Conservation (phyloP, 37 sponge, comb jelly and placozoan species). For the Oopsacas minuta region DNA sequence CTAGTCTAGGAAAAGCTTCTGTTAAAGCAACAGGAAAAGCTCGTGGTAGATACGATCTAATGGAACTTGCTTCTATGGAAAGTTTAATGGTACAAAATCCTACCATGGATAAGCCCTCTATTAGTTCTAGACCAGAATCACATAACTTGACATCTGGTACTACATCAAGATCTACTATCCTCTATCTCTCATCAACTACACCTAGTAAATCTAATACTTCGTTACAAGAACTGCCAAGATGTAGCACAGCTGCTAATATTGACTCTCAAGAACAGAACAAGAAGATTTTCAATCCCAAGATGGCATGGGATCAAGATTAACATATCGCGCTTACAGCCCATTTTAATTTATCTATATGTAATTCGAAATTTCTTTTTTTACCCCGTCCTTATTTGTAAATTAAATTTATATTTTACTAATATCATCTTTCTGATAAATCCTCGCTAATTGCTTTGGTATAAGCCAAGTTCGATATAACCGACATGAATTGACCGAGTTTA, state of each 20-base stretch:
- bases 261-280: background rate
- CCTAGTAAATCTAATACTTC: background rate
- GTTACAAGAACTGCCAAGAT: conserved; percentile 3
- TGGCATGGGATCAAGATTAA: background rate
- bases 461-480: no score
- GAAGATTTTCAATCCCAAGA: background rate
- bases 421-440: background rate
- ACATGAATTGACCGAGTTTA: no score
- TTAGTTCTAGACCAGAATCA: background rate
- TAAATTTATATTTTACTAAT: background rate
- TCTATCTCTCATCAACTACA: background rate
- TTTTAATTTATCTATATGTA: no score
- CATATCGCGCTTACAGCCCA: no score
- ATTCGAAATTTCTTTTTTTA: no score
- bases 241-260: background rate
- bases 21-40: background rate
- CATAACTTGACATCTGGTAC: background rate
- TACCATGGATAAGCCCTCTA: background rate
- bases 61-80: background rate
- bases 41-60: background rate
- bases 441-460: no score
- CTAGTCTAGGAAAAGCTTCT: background rate
- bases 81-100: background rate
- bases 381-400: no score
- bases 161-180: background rate